Base-by-base conservation (phyloP, 1,140 invertebrate genomes). In the Drosophila funebris region DNA sequence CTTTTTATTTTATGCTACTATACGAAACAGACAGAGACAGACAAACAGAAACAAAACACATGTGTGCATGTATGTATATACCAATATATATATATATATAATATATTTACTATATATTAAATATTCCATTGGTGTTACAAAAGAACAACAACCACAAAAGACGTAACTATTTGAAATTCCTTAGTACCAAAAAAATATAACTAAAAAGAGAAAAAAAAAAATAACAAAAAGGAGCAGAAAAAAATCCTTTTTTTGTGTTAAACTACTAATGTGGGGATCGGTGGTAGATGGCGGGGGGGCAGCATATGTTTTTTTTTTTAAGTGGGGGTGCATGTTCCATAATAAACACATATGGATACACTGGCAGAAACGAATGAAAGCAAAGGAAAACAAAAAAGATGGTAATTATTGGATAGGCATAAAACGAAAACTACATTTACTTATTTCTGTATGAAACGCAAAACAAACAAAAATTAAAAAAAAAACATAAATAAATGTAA, bases 71-170 rank as follows among this genome's bases (percentile, higher is more conserved):
- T 22, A 56, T 57, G 22, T 58, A 36, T 31, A 31, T 50, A 44
- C 11, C 18, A 16, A 44, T 66, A 56, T 56, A 54, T 36, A 43
- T 41, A 54, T 39, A n/a, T 56, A 53, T 36, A 18, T 20, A 16
- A 16, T 11, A 48, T 29, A 48, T 48, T 27, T 48, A 48, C 22
- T 33, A 52, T 33, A 33, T 61, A 52, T 64, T 18, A 76, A 85
- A 87, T 81, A 85, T 85, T 85, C 81, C 81, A 84, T 73, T 73
- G 76, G 81, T 84, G 81, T 84, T 84, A 77, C 24, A n/a, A n/a
- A n/a, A n/a, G n/a, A n/a, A 31, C 18, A 57, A 60, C 20, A 61
- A 43, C 22, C 29, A 48, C 48, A 62, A 72, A 73, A 73, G 54
- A 67, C 70, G 68, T 70, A 71, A 71, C 54, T 60, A 76, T 85